A percentile compares a stretch with the other conserved stretches of the same genome.
phyloP scores from a whole-genome alignment of 2,888 invertebrate genomes.

The Cristatella mucedo region DNA sequence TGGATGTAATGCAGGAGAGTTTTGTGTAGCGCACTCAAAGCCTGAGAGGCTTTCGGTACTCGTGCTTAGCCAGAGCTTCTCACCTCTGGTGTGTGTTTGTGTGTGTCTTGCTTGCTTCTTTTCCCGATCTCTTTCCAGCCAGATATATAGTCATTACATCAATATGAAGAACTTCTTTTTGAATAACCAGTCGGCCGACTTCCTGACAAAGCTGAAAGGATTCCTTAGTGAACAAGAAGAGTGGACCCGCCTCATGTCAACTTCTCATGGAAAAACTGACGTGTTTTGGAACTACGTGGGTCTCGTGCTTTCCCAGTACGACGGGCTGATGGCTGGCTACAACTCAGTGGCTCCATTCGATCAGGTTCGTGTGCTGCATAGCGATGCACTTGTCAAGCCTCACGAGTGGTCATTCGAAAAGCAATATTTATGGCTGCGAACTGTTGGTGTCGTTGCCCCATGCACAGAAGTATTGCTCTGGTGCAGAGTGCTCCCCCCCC shows the following conservation, averaged over 20 bases:
- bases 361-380: no score
- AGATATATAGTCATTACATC: constrained; percentile 24
- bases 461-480: no score
- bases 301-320: constrained; percentile 25
- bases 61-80: no score
- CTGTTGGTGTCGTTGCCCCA: no score
- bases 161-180: constrained; percentile 20
- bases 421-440: no score
- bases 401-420: no score
- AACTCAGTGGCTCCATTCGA: constrained; percentile 12
- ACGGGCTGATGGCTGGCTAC: constrained; percentile 28
- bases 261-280: constrained; percentile 16
- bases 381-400: no score
- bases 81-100: no score
- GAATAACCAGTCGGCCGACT: constrained; percentile 1
- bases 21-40: no score
- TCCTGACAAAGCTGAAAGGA: constrained; percentile 15
- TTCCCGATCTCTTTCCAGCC: constrained; percentile 20
- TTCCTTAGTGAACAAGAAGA: constrained; percentile 21
- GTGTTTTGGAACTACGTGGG: constrained; percentile 26
- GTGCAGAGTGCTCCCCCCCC: background rate
- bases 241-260: constrained; percentile 21
- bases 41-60: no score
- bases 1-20: no score
- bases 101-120: no score